Percentiles rank a stretch among this genome's conserved stretches.
Evolutionary conservation across 2,888 invertebrate species (phyloP).

Genomic region (Andrena trimmerana): DNA sequence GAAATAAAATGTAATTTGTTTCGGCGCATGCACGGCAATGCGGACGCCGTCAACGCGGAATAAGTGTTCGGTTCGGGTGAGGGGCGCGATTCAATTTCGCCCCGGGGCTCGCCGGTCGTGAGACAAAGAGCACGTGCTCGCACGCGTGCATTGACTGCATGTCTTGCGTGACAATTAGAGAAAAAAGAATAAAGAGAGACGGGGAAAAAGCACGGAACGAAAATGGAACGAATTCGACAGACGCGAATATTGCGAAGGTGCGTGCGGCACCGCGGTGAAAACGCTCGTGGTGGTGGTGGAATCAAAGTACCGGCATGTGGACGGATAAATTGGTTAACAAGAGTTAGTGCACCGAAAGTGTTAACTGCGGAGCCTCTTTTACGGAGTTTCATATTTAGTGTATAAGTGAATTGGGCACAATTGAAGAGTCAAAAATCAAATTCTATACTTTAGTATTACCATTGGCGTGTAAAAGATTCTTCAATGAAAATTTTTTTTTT

Average conservation of each 20-base stretch:
- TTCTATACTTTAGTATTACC: no score
- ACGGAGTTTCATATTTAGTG: no score
- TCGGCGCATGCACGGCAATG: constrained; percentile 30
- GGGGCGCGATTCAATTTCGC: constrained; percentile 56
- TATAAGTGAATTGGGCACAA: no score
- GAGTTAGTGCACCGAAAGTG: neutral
- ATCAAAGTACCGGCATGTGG: constrained; percentile 20
- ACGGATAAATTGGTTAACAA: neutral
- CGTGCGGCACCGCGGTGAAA: constrained; percentile 24
- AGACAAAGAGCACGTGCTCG: constrained; percentile 42
- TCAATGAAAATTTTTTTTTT: no score
- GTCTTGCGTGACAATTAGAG: constrained; percentile 62
- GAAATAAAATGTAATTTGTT: constrained; percentile 56
- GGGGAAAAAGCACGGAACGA: neutral
- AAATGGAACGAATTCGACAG: constrained; percentile 5
- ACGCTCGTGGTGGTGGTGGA: constrained; percentile 10
- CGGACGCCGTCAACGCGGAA: constrained; percentile 7
- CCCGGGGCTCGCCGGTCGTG: constrained; percentile 32
- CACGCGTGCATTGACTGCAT: constrained; percentile 24
- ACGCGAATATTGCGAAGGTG: constrained; percentile 26
- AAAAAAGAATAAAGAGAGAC: constrained; percentile 11
- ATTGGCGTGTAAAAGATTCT: no score
- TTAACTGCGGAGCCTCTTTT: no score
- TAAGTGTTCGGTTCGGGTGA: constrained; percentile 29
- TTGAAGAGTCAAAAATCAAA: no score